Conservation (phyloP, 1,140 invertebrate species). For the Dryas iulia region DNA sequence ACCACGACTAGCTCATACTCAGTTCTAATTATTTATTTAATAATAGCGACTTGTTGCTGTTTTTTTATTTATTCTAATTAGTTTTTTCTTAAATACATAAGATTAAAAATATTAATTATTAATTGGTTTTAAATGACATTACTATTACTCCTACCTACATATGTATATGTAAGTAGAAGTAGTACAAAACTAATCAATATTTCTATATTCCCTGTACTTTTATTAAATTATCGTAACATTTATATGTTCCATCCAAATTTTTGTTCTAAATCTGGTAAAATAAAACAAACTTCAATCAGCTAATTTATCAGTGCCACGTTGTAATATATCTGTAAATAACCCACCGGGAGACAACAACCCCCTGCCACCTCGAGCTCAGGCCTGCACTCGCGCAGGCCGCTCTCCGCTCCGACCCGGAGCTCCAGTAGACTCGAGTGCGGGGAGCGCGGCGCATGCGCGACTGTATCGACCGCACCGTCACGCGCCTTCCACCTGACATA, state of each 20-base stretch:
- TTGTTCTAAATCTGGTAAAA: no score
- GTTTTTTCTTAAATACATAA: no score
- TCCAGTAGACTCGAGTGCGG: neutral
- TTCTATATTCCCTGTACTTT: neutral
- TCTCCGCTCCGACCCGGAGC: neutral
- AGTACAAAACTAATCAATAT: no score
- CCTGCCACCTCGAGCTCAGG: neutral
- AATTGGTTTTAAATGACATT: no score
- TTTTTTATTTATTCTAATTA: neutral
- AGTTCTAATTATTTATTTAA: neutral
- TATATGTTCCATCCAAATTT: neutral
- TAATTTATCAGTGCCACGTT: neutral
- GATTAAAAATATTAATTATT: no score
- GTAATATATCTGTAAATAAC: neutral
- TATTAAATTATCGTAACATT: neutral
- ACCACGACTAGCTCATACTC: neutral
- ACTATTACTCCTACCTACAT: no score
- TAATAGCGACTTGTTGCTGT: neutral
- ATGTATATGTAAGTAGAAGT: no score
- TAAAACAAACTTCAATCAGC: neutral
- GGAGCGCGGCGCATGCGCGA: conserved; percentile 38
- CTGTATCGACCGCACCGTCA: conserved; percentile 38
- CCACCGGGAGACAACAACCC: neutral
- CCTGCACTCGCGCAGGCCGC: neutral
- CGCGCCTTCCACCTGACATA: conserved; percentile 1